Base-by-base conservation (phyloP, 2,797 vertebrate genomes). In the Pipistrellus pygmaeus region DNA sequence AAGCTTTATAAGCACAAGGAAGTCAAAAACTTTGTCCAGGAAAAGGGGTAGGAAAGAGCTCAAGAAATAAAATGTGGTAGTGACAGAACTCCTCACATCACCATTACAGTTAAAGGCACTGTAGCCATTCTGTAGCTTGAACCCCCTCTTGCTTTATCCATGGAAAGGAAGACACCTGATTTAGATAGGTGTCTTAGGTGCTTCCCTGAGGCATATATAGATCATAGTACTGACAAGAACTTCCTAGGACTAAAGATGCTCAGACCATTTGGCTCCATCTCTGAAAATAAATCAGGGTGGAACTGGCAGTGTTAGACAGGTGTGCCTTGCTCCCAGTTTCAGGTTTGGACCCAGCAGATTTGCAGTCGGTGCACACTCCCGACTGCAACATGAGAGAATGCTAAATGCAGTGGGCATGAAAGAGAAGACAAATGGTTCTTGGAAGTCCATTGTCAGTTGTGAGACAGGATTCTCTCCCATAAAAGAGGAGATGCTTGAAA, bases 261-360 rank as follows among this genome's bases (percentile, higher is more conserved):
- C 1, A 3, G 95, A 88, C 66, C 30, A 83, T 91, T 94, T 51
- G 77, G 7, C 35, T 88, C 46, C 69, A 18, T 35, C 68, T 94
- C 78, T 8, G 23, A 97, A 60, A 60, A 97, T 97, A 97, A 96
- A 97, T 96, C 92, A 97, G 84, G 57, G 8, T 6, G 21, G 55
- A 60, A 14, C 25, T 88, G 89, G 81, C 82, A 84, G 85, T 6
- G 8, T 66, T 82, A 94, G 75, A 55, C 81, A 88, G 85, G 71
- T 85, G 66, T 96, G 90, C 30, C 88, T 86, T 35, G 17, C 80
- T 93, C 84, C 90, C 80, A 68, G 55, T 35, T n/a, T n/a, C 32
- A 23, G 85, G 38, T 85, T 41, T 44, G 71, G 75, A 76, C 64
- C 35, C 0, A 0, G 35, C 0, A 4, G 96, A 96, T 96, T 96